Evolutionary conservation across 1,140 invertebrate genomes (phyloP).

Genomic region (Neotoxoptera formosana): DNA sequence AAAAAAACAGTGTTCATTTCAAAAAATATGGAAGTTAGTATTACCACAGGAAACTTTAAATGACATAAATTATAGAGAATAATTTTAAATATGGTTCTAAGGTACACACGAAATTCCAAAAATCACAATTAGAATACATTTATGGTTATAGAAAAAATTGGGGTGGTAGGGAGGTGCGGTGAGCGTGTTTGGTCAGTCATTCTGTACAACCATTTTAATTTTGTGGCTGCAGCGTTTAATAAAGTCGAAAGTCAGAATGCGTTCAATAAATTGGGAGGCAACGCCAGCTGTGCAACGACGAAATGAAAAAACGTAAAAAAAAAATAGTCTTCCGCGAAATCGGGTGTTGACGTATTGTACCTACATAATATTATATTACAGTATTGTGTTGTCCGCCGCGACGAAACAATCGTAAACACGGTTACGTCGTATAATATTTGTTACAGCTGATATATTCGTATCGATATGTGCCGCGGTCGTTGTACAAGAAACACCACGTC

Average conservation of each 20-base stretch:
- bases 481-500: not conserved
- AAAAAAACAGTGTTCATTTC: not conserved
- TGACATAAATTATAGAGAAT: too few species aligned
- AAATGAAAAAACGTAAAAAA: not conserved
- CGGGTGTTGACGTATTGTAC: not conserved
- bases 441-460: not conserved
- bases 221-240: not conserved
- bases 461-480: not conserved
- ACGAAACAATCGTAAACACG: not conserved
- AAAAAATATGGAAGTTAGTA: not conserved
- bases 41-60: too few species aligned
- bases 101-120: not conserved
- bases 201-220: not conserved
- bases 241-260: not conserved
- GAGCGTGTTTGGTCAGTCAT: not conserved
- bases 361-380: not conserved
- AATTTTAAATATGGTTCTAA: too few species aligned
- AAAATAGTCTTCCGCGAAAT: not conserved
- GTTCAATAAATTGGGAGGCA: not conserved
- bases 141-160: not conserved
- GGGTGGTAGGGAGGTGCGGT: too few species aligned
- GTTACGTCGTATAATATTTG: not conserved
- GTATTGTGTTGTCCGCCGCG: not conserved
- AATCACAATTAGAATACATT: not conserved
- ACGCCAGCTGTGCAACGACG: too few species aligned